Percentiles rank a stretch among this genome's conserved stretches.
Conservation (phyloP, 2,113 vertebrate genomes). For the Ophthalmolycus amberensis region DNA sequence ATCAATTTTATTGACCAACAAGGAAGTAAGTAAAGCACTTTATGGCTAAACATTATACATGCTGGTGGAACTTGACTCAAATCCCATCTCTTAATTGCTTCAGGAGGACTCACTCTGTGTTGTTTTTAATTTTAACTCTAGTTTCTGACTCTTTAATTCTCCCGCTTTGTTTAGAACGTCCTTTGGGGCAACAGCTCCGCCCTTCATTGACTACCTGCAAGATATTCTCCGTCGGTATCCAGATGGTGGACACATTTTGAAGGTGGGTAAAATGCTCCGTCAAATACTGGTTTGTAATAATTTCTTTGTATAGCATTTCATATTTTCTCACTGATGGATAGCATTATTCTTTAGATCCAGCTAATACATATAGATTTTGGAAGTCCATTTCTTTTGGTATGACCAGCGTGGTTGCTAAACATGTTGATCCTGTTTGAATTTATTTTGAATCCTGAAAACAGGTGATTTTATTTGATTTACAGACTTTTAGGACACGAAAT, state of each 20-base stretch:
- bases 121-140: not conserved
- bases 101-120: not conserved
- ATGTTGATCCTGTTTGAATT: not conserved
- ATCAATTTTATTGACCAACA: too few species aligned
- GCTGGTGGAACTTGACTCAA: not conserved
- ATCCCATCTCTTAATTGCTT: not conserved
- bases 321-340: not conserved
- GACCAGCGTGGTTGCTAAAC: not conserved
- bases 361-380: not conserved
- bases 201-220: constrained; percentile 87
- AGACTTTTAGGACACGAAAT: too few species aligned
- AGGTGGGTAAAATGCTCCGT: constrained; percentile 71
- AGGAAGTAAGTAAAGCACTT: not conserved
- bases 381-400: not conserved
- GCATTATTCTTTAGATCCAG: not conserved
- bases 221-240: constrained; percentile 88
- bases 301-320: not conserved
- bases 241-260: constrained; percentile 89
- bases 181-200: constrained; percentile 85
- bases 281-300: not conserved
- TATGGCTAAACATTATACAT: not conserved
- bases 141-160: not conserved
- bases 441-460: too few species aligned
- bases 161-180: constrained; percentile 67
- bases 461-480: too few species aligned